Conservation (phyloP, 2,113 vertebrate genomes). For the Microcebus ravelobensis region DNA sequence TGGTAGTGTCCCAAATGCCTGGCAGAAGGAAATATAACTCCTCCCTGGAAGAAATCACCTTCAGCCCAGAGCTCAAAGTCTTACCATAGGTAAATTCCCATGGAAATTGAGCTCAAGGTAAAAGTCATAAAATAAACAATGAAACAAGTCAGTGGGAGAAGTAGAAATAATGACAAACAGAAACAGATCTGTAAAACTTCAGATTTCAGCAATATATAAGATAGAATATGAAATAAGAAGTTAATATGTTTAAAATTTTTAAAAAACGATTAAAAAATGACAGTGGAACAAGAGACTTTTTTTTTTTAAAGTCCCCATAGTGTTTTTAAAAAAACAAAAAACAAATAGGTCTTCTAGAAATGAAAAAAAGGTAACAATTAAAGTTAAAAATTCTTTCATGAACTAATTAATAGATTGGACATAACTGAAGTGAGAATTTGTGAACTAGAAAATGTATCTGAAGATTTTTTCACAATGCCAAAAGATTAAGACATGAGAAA, state of each 20-base stretch:
- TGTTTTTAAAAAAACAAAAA: background rate
- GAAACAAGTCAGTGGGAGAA: background rate
- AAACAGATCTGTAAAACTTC: background rate
- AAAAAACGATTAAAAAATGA: background rate
- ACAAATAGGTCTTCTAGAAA: background rate
- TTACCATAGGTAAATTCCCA: background rate
- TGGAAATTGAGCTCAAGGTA: background rate
- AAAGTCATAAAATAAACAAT: constrained; percentile 43
- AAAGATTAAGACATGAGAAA: background rate
- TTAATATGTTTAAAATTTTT: background rate
- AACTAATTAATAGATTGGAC: background rate
- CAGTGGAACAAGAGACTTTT: background rate
- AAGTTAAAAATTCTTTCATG: background rate
- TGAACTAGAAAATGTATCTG: background rate
- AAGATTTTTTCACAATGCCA: background rate
- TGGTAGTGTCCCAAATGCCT: background rate
- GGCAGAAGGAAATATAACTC: constrained; percentile 9
- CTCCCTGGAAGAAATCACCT: constrained; percentile 7
- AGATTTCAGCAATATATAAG: background rate
- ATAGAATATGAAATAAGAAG: background rate
- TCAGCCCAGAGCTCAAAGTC: background rate
- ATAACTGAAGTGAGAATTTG: background rate
- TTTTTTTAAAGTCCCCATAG: background rate
- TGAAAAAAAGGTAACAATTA: background rate
- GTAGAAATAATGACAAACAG: constrained; percentile 39